Conservation (phyloP, 2,888 invertebrate species). For the Brachynemurus nebulosus region DNA sequence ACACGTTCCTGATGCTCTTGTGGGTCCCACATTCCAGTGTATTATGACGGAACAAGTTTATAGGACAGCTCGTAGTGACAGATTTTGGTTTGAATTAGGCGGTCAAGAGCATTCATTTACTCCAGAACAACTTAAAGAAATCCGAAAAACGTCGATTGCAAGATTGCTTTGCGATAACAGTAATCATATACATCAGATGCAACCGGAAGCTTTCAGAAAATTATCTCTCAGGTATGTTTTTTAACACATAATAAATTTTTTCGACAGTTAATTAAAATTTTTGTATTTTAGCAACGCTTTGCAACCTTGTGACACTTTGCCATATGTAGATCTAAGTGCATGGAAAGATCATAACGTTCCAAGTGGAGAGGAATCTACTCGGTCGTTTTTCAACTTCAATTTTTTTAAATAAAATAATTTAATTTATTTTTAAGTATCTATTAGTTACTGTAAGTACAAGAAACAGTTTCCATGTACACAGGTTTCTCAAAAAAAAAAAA, state of each 20-base stretch:
- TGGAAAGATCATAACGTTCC: too few species aligned
- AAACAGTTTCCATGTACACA: too few species aligned
- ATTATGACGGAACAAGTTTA: slow-evolving; percentile 80
- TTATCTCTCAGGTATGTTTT: neutral
- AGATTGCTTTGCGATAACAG: slow-evolving; percentile 71
- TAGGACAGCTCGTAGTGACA: slow-evolving; percentile 70
- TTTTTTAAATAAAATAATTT: too few species aligned
- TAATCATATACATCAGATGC: slow-evolving; percentile 49
- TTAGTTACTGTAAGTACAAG: too few species aligned
- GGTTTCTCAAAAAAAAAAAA: too few species aligned
- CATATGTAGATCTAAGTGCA: slow-evolving; percentile 42
- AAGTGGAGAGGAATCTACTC: too few species aligned
- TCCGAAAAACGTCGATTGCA: slow-evolving; percentile 63
- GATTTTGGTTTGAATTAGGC: slow-evolving; percentile 77
- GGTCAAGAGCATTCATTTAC: slow-evolving; percentile 48
- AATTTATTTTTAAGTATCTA: too few species aligned
- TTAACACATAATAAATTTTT: neutral
- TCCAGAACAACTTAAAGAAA: slow-evolving; percentile 52
- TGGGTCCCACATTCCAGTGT: slow-evolving; percentile 81
- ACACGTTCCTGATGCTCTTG: slow-evolving; percentile 59
- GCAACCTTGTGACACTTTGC: slow-evolving; percentile 41
- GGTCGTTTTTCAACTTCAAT: too few species aligned
- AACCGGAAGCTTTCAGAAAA: slow-evolving; percentile 35
- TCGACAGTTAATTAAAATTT: neutral
- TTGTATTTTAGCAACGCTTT: slow-evolving; percentile 41